Base-by-base conservation (phyloP, 2,797 vertebrate genomes). In the Diceros bicornis region DNA sequence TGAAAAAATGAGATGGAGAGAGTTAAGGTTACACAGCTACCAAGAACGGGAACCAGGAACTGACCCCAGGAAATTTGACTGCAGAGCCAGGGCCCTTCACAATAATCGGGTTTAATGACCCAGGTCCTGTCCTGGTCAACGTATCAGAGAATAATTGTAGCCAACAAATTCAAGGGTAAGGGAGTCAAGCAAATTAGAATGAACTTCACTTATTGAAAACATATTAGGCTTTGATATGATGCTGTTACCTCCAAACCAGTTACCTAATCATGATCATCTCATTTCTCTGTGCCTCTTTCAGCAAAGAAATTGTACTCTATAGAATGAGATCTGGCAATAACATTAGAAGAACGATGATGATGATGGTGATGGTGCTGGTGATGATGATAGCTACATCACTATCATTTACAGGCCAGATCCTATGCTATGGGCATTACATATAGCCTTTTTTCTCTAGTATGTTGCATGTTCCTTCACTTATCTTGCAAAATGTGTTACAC, bases 121-220 rank as follows among this genome's bases (percentile, higher is more conserved):
- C 55, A 18, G 23, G 29, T 81, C 71, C 20, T 71, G 7, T 68
- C 41, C 17, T 82, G 9, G 9, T 47, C 47, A 41, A 71, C 25
- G 7, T 59, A 59, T 71, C 64, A 74, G 84, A 83, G 27, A 95
- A 93, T 66, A 37, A 69, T 79, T 21, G 18, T 71, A 78, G 44
- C 0, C 66, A 61, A 57, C 34, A 89, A 57, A 89, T 47, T 92
- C 66, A 55, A 85, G 61, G 20, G 14, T 37, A 94, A 90, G n/a
- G 18, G 20, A 87, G n/a, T 62, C 13, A 25, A 89, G 21, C 16
- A 94, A 93, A 93, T 86, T 64, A 81, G 52, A 95, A 78, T 75
- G 68, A 52, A 79, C 25, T 81, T 91, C 11, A 61, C 87, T 86
- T 86, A 55, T 13, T 77, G 27, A 93, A 97, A 92, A 79, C n/a